These are phyloP conservation scores for Catamblyrhynchus diadema DNA, from an alignment of 2,797 vertebrate genomes.

Conservation along the genomic window DNA sequence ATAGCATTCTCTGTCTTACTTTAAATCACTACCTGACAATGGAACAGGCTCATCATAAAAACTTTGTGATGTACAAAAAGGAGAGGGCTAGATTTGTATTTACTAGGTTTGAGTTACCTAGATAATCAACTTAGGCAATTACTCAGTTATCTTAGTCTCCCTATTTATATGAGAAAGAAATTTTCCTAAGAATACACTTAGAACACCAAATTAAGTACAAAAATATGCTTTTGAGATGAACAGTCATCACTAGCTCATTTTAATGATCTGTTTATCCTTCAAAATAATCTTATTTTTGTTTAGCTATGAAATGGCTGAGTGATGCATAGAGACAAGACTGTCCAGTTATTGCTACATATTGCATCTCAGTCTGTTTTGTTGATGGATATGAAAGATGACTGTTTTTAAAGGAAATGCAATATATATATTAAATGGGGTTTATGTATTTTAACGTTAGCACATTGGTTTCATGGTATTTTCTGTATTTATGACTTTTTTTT, in stretches of 20 bases:
- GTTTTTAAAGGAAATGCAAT: conserved; percentile 20
- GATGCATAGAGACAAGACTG: neutral
- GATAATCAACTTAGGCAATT: neutral
- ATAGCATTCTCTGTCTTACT: neutral
- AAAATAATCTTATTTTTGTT: conserved; percentile 18
- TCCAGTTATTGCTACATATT: conserved; percentile 18
- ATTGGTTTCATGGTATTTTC: conserved; percentile 8
- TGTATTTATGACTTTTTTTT: neutral
- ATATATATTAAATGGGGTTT: conserved; percentile 3
- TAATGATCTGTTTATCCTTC: conserved; percentile 11
- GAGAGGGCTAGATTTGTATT: neutral
- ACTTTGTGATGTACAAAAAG: neutral
- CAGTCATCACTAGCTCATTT: neutral
- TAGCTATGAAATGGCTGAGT: neutral
- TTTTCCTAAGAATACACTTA: neutral
- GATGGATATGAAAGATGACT: conserved; percentile 25
- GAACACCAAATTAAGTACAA: neutral
- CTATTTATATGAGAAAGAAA: neutral
- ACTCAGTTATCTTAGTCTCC: neutral
- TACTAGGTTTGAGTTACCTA: neutral
- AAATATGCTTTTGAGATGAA: neutral
- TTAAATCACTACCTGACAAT: neutral
- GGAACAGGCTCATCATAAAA: neutral
- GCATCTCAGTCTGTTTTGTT: conserved; percentile 27
- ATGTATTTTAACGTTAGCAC: conserved; percentile 10